Percentiles rank a stretch among this genome's conserved stretches.
phyloP scores from a whole-genome alignment of 2,113 vertebrate species.

The Hydrochoerus hydrochaeris region DNA sequence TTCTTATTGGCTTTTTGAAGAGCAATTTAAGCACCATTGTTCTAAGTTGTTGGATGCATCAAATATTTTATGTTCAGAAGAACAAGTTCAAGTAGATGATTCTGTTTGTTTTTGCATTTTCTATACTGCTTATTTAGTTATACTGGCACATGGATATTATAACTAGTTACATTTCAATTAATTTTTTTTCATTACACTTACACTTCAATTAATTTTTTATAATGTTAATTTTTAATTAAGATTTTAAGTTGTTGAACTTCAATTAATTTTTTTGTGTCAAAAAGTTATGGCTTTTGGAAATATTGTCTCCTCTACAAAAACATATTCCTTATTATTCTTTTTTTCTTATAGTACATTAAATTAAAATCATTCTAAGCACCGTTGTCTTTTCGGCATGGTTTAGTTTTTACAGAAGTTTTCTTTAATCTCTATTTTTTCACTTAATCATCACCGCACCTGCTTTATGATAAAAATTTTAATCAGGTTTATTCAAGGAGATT shows the following conservation, averaged over 20 bases:
- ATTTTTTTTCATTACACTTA: not conserved
- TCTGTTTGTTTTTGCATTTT: not conserved
- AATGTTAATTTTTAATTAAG: no score
- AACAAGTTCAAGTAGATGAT: not conserved
- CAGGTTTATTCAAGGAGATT: not conserved
- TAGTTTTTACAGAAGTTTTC: not conserved
- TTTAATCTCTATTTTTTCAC: not conserved
- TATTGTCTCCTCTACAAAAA: not conserved
- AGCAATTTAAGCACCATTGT: not conserved
- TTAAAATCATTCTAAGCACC: slow-evolving; percentile 15
- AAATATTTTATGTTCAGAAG: slow-evolving; percentile 6
- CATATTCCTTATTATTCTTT: not conserved
- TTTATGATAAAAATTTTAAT: slow-evolving; percentile 17
- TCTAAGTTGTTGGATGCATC: not conserved
- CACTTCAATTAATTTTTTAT: not conserved
- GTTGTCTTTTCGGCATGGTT: not conserved
- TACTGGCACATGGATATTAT: not conserved
- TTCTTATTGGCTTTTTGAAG: not conserved
- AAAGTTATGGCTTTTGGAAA: not conserved
- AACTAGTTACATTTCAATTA: not conserved
- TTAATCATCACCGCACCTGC: not conserved
- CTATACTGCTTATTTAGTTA: not conserved
- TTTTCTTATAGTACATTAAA: not conserved
- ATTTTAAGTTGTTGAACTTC: not conserved
- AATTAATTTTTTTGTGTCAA: slow-evolving; percentile 23